A percentile compares a stretch with the other conserved stretches of the same genome.
Evolutionary conservation across 2,888 invertebrate genomes (phyloP).

Genomic region (Watsonalla cultraria): DNA sequence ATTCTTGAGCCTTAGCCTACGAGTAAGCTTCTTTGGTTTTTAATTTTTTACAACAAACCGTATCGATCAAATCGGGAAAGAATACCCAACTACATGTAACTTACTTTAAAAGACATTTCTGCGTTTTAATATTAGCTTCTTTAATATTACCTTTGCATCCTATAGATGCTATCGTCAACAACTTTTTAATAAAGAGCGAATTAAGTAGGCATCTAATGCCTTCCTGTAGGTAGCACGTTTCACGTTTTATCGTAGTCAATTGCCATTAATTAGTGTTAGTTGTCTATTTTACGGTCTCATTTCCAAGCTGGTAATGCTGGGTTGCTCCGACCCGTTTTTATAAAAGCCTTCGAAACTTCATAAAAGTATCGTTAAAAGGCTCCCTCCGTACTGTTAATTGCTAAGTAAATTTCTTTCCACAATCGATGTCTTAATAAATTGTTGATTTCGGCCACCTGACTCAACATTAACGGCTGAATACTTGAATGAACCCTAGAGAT

Average conservation of each 20-base stretch:
- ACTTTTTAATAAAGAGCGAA: conserved; percentile 2
- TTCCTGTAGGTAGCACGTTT: too few relatives aligned
- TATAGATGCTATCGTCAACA: too few relatives aligned
- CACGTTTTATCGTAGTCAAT: conserved; percentile 6
- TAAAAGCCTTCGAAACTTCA: conserved; percentile 50
- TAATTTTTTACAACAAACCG: too few relatives aligned
- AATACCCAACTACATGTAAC: too few relatives aligned
- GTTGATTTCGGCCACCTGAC: conserved; percentile 46
- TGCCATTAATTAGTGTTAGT: conserved; percentile 21
- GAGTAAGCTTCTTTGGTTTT: too few relatives aligned
- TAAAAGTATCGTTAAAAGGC: conserved; percentile 60
- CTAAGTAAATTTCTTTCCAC: conserved; percentile 50
- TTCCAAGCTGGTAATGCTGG: conserved; percentile 16
- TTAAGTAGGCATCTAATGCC: too few relatives aligned
- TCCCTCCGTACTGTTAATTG: conserved; percentile 53
- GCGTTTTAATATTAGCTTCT: too few relatives aligned
- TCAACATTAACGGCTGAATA: conserved; percentile 33
- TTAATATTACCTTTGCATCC: too few relatives aligned
- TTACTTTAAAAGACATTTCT: too few relatives aligned
- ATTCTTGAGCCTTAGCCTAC: too few relatives aligned
- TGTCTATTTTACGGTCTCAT: conserved; percentile 27
- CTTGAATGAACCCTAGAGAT: conserved; percentile 38
- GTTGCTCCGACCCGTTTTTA: conserved; percentile 22
- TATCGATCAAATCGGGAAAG: too few relatives aligned
- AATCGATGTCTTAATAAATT: conserved; percentile 61